Conservation (phyloP, 1,140 invertebrate genomes). For the Chionoecetes opilio region DNA sequence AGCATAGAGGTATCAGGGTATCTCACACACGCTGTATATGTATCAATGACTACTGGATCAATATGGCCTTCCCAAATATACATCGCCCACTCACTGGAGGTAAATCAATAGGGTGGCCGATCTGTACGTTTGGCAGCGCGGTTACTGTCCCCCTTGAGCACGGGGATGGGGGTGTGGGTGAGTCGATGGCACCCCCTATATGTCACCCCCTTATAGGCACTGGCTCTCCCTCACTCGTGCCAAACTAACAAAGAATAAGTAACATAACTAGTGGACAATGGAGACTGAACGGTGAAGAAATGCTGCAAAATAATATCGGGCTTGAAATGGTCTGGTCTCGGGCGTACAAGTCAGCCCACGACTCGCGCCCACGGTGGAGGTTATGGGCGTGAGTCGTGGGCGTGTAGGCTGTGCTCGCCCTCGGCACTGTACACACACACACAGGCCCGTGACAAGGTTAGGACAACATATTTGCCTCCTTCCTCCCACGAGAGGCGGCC, state of each 20-base stretch:
- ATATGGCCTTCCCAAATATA: not conserved
- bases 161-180: too few relatives aligned
- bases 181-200: slow-evolving; percentile 79
- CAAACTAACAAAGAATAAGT: slow-evolving; percentile 79
- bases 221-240: slow-evolving; percentile 76
- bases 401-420: not conserved
- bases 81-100: slow-evolving; percentile 39
- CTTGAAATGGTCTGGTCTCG: not conserved
- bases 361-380: not conserved
- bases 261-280: slow-evolving; percentile 68
- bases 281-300: slow-evolving; percentile 32
- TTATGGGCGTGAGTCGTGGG: not conserved
- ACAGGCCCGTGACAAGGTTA: too few relatives aligned
- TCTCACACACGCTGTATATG: not conserved
- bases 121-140: slow-evolving; percentile 56
- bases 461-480: too few relatives aligned
- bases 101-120: slow-evolving; percentile 74
- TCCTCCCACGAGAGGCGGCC: too few relatives aligned
- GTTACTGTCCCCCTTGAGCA: too few relatives aligned
- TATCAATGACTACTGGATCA: not conserved
- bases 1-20: not conserved
- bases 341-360: not conserved
- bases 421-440: too few relatives aligned
- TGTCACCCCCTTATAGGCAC: too few relatives aligned
- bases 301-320: slow-evolving; percentile 50